Percentiles rank a stretch among this genome's conserved stretches.
Conservation (phyloP, 2,113 vertebrate species). For the Colistium nudipinnis region DNA sequence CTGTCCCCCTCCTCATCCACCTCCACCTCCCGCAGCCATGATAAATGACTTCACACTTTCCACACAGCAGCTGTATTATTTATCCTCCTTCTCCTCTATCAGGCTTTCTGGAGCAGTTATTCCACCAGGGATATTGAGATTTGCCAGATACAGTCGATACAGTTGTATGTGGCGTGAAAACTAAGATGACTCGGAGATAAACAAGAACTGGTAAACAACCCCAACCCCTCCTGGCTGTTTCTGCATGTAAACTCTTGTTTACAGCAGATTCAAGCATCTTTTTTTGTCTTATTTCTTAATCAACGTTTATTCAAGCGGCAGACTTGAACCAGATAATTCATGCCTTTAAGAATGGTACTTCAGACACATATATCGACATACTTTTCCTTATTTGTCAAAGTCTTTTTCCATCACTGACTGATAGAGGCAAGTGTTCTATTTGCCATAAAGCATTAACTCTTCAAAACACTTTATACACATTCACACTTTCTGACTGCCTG, state of each 20-base stretch:
- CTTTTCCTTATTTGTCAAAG: not conserved
- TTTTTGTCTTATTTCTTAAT: not conserved
- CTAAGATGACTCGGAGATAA: not conserved
- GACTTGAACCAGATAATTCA: not conserved
- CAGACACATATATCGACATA: not conserved
- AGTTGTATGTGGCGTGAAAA: conserved; percentile 21
- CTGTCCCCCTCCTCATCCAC: conserved; percentile 24
- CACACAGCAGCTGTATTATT: conserved; percentile 59
- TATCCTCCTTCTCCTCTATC: conserved; percentile 18
- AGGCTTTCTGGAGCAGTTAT: conserved; percentile 14
- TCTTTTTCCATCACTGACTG: not conserved
- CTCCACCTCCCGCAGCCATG: conserved; percentile 36
- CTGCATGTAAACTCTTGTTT: not conserved
- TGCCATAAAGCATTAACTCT: not conserved
- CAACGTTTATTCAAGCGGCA: not conserved
- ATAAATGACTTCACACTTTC: conserved; percentile 66
- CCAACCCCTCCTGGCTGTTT: not conserved
- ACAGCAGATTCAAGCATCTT: not conserved
- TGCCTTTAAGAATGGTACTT: too few relatives aligned
- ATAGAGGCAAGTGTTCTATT: not conserved
- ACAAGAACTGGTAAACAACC: not conserved
- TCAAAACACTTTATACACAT: not conserved
- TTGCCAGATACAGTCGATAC: conserved; percentile 44
- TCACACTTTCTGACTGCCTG: not conserved
- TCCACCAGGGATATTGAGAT: conserved; percentile 25